Percentiles rank a stretch among this genome's conserved stretches.
Evolutionary conservation across 2,797 vertebrate genomes (phyloP).

Genomic region (Triplophysa bombifrons): DNA sequence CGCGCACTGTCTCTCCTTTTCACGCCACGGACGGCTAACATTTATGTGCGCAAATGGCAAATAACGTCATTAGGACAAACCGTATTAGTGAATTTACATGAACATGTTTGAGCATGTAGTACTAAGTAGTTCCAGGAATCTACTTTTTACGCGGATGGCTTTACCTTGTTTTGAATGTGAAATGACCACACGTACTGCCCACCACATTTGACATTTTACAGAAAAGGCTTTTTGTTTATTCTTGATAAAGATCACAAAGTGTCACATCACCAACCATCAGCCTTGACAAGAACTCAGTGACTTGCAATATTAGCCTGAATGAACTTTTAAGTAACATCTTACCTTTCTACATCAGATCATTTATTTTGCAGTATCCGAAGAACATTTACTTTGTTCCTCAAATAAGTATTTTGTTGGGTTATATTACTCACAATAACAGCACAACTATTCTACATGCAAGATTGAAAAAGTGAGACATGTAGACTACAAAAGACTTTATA

Average conservation of each 20-base stretch:
- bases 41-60: constrained; percentile 2
- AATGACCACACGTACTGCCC: neutral
- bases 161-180: neutral
- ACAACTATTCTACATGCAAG: neutral
- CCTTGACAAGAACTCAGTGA: neutral
- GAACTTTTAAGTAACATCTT: neutral
- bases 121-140: neutral
- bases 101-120: neutral
- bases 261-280: constrained; percentile 19
- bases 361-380: too few species aligned
- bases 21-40: constrained; percentile 19
- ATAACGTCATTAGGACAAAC: constrained; percentile 24
- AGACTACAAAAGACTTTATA: neutral
- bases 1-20: constrained; percentile 20
- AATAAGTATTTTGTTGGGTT: neutral
- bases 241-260: constrained; percentile 32
- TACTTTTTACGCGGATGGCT: neutral
- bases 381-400: neutral
- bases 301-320: neutral
- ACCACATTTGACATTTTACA: neutral
- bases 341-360: neutral
- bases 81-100: neutral
- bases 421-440: neutral
- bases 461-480: neutral
- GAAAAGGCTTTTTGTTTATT: too few species aligned